Conservation (phyloP, 2,888 invertebrate species). For the Toxonevra muliebris region DNA sequence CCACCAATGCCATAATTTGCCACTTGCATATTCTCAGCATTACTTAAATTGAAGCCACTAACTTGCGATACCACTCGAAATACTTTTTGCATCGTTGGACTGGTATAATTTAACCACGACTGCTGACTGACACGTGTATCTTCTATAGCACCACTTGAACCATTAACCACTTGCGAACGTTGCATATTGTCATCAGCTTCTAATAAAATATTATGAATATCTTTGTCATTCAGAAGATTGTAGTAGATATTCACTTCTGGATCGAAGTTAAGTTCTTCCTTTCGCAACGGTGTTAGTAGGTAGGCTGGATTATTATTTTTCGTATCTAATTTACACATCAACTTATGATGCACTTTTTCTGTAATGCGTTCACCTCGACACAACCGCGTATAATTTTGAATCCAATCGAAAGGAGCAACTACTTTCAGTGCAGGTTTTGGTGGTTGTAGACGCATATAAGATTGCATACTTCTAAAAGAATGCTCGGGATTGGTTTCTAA, state of each 20-base stretch:
- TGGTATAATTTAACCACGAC: conserved; percentile 43
- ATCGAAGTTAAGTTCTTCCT: conserved; percentile 77
- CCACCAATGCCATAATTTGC: conserved; percentile 99
- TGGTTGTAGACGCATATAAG: conserved; percentile 32
- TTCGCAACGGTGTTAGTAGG: conserved; percentile 79
- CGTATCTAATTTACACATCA: conserved; percentile 43
- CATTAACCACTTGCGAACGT: conserved; percentile 41
- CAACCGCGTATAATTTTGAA: conserved; percentile 41
- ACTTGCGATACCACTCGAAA: conserved; percentile 69
- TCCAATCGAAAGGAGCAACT: neutral
- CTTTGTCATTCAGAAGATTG: conserved; percentile 82
- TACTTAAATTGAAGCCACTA: conserved; percentile 82
- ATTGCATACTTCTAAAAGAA: conserved; percentile 25
- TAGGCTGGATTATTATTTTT: conserved; percentile 70
- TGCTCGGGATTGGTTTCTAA: conserved; percentile 34
- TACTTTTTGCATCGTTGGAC: conserved; percentile 35
- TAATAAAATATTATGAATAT: conserved; percentile 72
- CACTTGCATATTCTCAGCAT: conserved; percentile 94
- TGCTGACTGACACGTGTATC: conserved; percentile 52
- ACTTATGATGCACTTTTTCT: neutral
- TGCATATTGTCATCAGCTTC: conserved; percentile 14
- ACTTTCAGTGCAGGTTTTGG: too few species aligned
- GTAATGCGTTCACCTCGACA: conserved; percentile 46
- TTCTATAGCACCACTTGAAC: neutral
- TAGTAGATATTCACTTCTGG: conserved; percentile 87